Evolutionary conservation across 2,797 vertebrate species (phyloP), one percentile per base, ranked within the genome.

Genomic region (Coranthus polyacanthus): DNA sequence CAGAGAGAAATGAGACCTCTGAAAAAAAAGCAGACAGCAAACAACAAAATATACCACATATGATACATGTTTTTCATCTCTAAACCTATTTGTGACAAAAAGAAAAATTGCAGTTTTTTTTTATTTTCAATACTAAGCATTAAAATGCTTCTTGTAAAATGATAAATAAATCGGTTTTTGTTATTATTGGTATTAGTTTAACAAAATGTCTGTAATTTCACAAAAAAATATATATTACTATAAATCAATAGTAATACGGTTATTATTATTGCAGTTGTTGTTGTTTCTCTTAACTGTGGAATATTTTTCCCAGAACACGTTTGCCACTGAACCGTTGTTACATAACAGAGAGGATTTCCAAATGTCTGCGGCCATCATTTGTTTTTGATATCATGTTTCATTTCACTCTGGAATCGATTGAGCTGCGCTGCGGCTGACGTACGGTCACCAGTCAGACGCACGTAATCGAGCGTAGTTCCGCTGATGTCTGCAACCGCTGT

Each of bases 391-490:
- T 58, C 20, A 46, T 17, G 16, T 51, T 51, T 52, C 29, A 12
- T 36, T 55, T 65, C 37, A 7, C 38, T 93, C 92, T 86, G 87
- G 43, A 79, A 17, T 94, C 69, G 89, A 94, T 91, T 93, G 3
- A n/a, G 24, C 20, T 9, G 18, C 38, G 18, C 58, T 0, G 2
- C 18, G 15, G 22, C 21, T 26, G 54, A 42, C 52, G 47, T 65
- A 10, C 3, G 56, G 6, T 47, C 0, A 5, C 1, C 45, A 52
- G 60, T 45, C 78, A 93, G 92, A 83, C 89, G 45, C 1, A 47
- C 24, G 47, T 15, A 92, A 86, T 94, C 90, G 85, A 91, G 44
- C 36, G 2, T 1, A 36, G 38, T 47, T 65, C 49, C 83, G 85
- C 85, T 46, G 83, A 80, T 79, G 80, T 79, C 78, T 41, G 69